phyloP scores from a whole-genome alignment of 2,113 vertebrate genomes.

The Sterna hirundo region DNA sequence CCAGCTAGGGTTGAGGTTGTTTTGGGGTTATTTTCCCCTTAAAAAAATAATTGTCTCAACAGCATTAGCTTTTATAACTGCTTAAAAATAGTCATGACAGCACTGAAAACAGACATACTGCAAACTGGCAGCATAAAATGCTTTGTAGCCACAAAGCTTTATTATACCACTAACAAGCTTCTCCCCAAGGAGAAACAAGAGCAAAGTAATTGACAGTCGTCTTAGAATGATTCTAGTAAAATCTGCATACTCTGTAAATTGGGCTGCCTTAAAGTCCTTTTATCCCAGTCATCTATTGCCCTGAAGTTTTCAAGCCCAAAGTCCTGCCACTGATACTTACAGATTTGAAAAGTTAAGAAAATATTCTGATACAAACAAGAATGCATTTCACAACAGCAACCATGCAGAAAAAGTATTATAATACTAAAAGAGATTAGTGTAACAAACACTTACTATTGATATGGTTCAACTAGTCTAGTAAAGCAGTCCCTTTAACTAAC shows the following conservation, averaged over 20 bases:
- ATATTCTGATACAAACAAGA: background rate
- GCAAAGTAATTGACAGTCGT: background rate
- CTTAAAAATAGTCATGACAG: background rate
- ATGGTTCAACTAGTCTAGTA: background rate
- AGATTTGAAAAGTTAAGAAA: background rate
- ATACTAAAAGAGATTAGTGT: background rate
- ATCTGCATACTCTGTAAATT: background rate
- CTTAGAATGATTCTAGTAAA: background rate
- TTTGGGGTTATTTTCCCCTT: fast-evolving
- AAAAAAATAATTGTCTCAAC: background rate
- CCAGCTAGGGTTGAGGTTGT: background rate
- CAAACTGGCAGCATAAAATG: background rate
- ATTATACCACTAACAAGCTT: background rate
- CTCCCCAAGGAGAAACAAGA: background rate
- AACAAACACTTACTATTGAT: background rate
- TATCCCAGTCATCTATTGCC: background rate
- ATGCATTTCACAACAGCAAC: background rate
- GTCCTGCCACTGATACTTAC: background rate
- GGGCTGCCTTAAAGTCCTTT: background rate
- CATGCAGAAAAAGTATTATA: background rate
- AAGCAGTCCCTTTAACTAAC: background rate
- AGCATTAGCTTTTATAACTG: background rate
- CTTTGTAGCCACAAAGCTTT: background rate
- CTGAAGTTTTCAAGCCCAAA: background rate
- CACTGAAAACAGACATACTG: background rate